Percentiles rank a stretch among this genome's conserved stretches.
Evolutionary conservation across 1,140 invertebrate species (phyloP).

Genomic region (Monochamus saltuarius): DNA sequence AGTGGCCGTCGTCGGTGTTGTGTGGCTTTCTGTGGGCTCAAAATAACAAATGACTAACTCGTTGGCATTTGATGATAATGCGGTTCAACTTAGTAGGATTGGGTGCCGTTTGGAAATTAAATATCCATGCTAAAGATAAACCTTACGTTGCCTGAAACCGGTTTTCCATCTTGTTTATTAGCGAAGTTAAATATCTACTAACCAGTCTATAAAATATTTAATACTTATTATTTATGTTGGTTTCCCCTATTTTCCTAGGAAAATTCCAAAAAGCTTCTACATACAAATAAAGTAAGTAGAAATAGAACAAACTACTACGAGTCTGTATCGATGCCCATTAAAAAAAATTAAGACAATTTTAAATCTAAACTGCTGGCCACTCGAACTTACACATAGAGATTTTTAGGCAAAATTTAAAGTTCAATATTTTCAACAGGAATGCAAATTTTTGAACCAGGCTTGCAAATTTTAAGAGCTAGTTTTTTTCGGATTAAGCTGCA

Average conservation of each 20-base stretch:
- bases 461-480: too few relatives aligned
- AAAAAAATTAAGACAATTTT: neutral
- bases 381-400: neutral
- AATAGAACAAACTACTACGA: neutral
- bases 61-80: conserved; percentile 46
- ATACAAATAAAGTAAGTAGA: neutral
- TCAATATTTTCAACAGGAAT: neutral
- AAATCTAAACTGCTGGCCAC: neutral
- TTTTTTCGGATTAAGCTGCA: too few relatives aligned
- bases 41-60: conserved; percentile 46
- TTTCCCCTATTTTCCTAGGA: neutral
- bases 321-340: neutral
- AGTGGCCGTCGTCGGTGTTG: conserved; percentile 32
- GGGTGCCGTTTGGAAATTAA: conserved; percentile 45
- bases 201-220: conserved; percentile 10
- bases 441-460: too few relatives aligned
- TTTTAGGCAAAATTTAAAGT: neutral
- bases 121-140: conserved; percentile 43
- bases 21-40: conserved; percentile 32
- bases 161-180: conserved; percentile 1
- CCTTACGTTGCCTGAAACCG: conserved; percentile 39
- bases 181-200: neutral
- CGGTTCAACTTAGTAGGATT: conserved; percentile 35
- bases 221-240: neutral
- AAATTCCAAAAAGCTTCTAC: neutral